Conservation (phyloP, 2,113 vertebrate genomes). For the Pterocles gutturalis region DNA sequence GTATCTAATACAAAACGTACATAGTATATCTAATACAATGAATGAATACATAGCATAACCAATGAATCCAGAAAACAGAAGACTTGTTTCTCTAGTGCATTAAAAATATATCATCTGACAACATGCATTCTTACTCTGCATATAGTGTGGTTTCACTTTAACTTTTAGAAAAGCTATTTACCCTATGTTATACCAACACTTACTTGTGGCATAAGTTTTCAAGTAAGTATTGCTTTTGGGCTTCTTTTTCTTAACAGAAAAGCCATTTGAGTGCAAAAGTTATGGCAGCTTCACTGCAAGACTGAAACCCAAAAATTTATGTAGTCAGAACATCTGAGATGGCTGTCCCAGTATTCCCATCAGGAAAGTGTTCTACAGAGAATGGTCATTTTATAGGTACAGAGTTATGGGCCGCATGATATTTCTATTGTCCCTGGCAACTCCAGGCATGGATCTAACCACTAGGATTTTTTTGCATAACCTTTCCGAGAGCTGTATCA, state of each 20-base stretch:
- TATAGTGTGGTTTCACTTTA: neutral
- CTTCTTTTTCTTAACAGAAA: neutral
- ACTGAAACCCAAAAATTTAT: neutral
- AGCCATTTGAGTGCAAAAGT: neutral
- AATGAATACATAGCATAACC: neutral
- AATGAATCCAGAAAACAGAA: neutral
- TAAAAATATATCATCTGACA: neutral
- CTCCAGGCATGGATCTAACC: neutral
- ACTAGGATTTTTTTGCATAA: neutral
- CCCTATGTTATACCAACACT: neutral
- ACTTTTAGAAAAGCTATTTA: neutral
- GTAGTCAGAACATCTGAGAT: neutral
- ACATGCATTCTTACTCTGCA: neutral
- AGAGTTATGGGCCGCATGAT: neutral
- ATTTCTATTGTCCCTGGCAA: neutral
- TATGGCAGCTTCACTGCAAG: neutral
- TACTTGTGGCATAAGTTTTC: neutral
- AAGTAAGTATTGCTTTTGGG: neutral
- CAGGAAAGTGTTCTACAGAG: neutral
- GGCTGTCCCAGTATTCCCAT: neutral
- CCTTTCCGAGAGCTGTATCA: neutral
- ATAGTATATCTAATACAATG: neutral
- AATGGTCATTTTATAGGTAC: accelerated
- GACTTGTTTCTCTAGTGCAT: neutral
- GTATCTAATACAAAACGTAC: neutral